Conservation (phyloP, 2,888 invertebrate species). For the Cyclophora albipunctata region DNA sequence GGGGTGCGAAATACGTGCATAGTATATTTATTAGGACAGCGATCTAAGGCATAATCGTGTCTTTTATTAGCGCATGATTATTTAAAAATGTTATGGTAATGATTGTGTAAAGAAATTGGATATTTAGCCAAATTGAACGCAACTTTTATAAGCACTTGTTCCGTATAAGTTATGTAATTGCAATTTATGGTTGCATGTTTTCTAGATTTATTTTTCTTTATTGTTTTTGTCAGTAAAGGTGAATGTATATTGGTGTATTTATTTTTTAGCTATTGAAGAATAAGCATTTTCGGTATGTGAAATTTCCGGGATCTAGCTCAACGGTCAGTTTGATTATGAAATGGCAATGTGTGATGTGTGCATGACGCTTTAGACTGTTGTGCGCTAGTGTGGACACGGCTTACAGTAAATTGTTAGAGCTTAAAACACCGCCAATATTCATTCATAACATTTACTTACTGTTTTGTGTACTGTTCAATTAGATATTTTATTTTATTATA, state of each 20-base stretch:
- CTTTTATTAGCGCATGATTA: too few species aligned
- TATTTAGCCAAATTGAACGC: too few species aligned
- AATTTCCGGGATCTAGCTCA: conserved; percentile 70
- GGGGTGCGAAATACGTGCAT: too few species aligned
- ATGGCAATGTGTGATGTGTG: conserved; percentile 58
- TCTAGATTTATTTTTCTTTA: too few species aligned
- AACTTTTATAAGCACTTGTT: too few species aligned
- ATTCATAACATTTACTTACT: conserved; percentile 34
- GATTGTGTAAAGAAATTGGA: too few species aligned
- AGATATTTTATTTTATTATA: too few species aligned
- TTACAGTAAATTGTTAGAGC: conserved; percentile 21
- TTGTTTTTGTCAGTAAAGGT: conserved; percentile 22
- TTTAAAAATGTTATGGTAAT: too few species aligned
- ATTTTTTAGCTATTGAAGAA: conserved; percentile 74
- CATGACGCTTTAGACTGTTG: conserved; percentile 51
- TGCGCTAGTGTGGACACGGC: conserved; percentile 20
- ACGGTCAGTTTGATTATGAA: conserved; percentile 68
- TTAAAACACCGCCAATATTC: conserved; percentile 55
- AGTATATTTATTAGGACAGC: too few species aligned
- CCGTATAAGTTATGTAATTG: too few species aligned
- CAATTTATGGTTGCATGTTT: too few species aligned
- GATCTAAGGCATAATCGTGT: too few species aligned
- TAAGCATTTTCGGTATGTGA: conserved; percentile 75
- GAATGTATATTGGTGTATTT: conserved; percentile 74
- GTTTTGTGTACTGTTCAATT: not conserved